These are phyloP conservation scores for Myotis brandtii DNA, from an alignment of 2,113 vertebrate species.

Conservation along the genomic window DNA sequence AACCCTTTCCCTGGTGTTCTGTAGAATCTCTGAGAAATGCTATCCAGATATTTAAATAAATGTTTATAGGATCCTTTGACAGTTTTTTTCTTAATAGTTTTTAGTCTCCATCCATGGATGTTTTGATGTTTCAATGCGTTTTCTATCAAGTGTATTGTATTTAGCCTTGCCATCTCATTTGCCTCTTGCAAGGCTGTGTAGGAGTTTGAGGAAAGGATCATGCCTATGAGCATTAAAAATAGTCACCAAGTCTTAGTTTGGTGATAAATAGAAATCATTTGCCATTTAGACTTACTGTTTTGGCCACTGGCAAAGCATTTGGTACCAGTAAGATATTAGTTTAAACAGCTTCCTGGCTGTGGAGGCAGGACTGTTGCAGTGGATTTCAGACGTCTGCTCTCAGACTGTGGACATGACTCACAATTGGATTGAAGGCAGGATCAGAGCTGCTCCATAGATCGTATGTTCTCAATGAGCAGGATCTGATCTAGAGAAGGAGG, in stretches of 20 bases:
- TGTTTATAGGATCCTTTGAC: not conserved
- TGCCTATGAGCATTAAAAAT: not conserved
- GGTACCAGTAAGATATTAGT: not conserved
- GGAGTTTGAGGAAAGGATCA: not conserved
- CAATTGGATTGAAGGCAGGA: not conserved
- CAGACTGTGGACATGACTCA: not conserved
- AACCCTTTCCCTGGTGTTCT: not conserved
- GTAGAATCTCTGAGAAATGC: not conserved
- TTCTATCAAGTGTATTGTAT: not conserved
- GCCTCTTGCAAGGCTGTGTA: not conserved
- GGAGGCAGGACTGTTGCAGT: not conserved
- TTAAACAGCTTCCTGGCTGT: not conserved
- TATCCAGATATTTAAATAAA: not conserved
- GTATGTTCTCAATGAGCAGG: not conserved
- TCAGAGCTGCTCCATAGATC: not conserved
- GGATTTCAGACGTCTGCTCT: not conserved
- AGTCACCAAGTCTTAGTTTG: not conserved
- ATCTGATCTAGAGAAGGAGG: not conserved
- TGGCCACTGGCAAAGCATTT: not conserved
- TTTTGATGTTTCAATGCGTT: not conserved
- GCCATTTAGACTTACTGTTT: not conserved
- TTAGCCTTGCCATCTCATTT: not conserved
- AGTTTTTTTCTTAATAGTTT: not conserved
- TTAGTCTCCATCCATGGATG: not conserved
- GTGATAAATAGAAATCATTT: not conserved